Conservation (phyloP, 2,113 vertebrate species). For the Uria aalge region DNA sequence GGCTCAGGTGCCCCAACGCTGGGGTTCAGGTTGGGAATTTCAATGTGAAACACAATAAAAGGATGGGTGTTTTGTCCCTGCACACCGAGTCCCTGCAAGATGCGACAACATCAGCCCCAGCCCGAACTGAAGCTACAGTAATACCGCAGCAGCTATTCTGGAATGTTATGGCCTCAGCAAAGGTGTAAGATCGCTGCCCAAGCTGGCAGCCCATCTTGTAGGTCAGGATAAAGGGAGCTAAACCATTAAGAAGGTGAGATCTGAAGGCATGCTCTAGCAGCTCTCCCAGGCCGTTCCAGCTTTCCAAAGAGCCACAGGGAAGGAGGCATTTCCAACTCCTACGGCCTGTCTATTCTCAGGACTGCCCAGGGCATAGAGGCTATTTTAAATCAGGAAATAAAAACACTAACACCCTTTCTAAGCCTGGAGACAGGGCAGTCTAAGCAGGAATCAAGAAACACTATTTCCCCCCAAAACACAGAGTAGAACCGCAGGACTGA, state of each 20-base stretch:
- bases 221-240: neutral
- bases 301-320: neutral
- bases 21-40: neutral
- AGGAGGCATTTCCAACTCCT: neutral
- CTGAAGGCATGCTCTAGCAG: neutral
- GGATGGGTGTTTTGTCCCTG: neutral
- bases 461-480: neutral
- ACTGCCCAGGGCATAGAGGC: too few relatives aligned
- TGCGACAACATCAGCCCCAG: neutral
- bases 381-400: neutral
- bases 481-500: neutral
- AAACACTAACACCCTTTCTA: neutral
- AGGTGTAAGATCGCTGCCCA: fast-evolving
- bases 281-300: neutral
- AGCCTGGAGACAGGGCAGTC: neutral
- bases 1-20: neutral
- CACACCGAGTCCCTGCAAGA: too few relatives aligned
- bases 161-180: neutral
- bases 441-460: fast-evolving
- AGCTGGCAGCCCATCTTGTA: too few relatives aligned
- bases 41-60: neutral
- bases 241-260: neutral
- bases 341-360: neutral
- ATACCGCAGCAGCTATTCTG: too few relatives aligned
- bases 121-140: neutral